Evolutionary conservation across 2,797 vertebrate species (phyloP), one percentile per base, ranked within the genome.

Genomic region (Podarcis siculus): DNA sequence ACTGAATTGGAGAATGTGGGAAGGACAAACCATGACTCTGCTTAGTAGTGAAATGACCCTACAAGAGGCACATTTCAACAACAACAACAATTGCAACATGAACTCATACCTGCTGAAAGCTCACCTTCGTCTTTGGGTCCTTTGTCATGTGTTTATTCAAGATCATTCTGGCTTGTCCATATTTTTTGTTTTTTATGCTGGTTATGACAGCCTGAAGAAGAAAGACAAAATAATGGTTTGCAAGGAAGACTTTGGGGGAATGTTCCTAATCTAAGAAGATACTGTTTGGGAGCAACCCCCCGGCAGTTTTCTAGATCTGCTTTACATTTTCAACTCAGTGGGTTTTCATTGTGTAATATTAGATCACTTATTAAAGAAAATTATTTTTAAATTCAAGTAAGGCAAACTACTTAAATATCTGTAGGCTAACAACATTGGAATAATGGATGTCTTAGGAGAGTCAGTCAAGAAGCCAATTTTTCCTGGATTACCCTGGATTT

Each of bases 101-200:
- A 27, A 39, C 4, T 8, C 76, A 3, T 1, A 4, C 30, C 4
- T 0, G 0, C 0, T 27, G 32, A 6, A 61, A 64, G 76, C 95
- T 95, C 94, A 97, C 97, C 93, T 96, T 95, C 82, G 77, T 94
- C 61, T 45, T 93, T 35, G 92, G 81, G n/a, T 96, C 95, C 92
- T 96, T 96, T 2, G 95, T 93, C 85, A 97, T 92, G 77, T 96
- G 85, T 39, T 93, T 97, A 93, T 94, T 96, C 81, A 97, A 86
- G 21, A 98, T 97, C 85, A 91, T 94, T 7, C 89, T 94, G 87
- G 97, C 97, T 92, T 96, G 97, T 66, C 95, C 95, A 93, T 97
- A 97, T 87, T 97, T 94, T 79, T 93, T 92, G 55, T 97, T 97
- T 92, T 94, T 97, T 90, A 98, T 95, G 92, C 97, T 97, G 85